Base-by-base conservation (phyloP, 2,797 vertebrate species). In the Microcaecilia unicolor region DNA sequence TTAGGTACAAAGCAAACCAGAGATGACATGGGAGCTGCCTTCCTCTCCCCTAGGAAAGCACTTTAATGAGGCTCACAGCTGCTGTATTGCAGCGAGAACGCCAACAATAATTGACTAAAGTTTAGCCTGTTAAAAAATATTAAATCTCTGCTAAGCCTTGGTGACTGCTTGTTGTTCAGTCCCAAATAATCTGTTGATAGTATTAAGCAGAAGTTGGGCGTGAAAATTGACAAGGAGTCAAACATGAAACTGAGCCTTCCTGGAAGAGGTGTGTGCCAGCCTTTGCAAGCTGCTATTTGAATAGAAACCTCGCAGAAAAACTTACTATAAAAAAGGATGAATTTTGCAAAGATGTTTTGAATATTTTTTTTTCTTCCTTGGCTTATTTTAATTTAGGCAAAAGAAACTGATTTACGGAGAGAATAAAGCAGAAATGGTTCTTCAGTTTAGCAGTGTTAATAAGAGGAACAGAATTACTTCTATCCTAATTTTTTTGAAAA, bases 1-100 rank as follows among this genome's bases (percentile, higher is more conserved):
- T n/a, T n/a, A 54, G 6, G 37, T 25, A 21, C 10, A 29, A 50
- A 60, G 48, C 35, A 9, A 52, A n/a, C n/a, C n/a, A n/a, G n/a
- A 37, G 36, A 60, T 65, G 65, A 60, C 66, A 67, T 67, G 66
- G 70, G 66, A 72, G 55, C 70, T 64, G 48, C 53, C 59, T 51
- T 27, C 18, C 48, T 50, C 62, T 45, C 51, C 63, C 62, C 58
- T 57, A 15, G 22, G 60, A 72, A 69, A 42, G 49, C 21, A 12
- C 59, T 75, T 72, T 76, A 83, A 80, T 75, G 68, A 81, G 67
- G 64, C 52, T 66, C 67, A 55, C 59, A 72, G 69, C 76, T 76
- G 70, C 70, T 71, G 57, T 55, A 62, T 55, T 64, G 64, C 62
- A 71, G 55, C 64, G 44, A 48, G 36, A 64, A 62, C 56, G 69